Percentiles rank a stretch among this genome's conserved stretches.
Evolutionary conservation across 2,113 vertebrate genomes (phyloP).

Genomic region (Paralichthys olivaceus): DNA sequence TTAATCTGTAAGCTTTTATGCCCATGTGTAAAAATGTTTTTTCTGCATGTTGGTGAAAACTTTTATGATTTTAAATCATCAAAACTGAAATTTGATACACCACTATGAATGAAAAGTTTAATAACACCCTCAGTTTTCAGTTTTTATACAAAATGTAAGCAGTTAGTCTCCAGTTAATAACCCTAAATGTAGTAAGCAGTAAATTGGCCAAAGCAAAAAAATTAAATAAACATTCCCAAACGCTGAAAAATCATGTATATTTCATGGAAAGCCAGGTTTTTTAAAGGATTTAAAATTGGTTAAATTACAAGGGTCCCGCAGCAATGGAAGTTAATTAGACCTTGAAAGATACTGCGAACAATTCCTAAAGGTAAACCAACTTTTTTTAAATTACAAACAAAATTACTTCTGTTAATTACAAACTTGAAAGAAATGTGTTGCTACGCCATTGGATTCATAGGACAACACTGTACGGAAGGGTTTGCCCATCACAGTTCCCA

Average conservation of each 20-base stretch:
- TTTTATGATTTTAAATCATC: too few relatives aligned
- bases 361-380: neutral
- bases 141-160: neutral
- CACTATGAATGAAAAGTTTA: neutral
- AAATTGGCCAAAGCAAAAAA: slow-evolving; percentile 12
- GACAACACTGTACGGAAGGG: neutral
- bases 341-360: neutral
- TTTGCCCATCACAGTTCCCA: neutral
- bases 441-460: neutral
- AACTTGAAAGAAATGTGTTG: neutral
- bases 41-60: neutral
- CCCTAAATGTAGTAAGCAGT: slow-evolving; percentile 6
- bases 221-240: neutral
- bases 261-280: neutral
- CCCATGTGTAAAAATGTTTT: slow-evolving; percentile 4
- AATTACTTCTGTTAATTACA: neutral
- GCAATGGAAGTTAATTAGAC: neutral
- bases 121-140: neutral
- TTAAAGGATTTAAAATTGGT: neutral
- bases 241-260: neutral
- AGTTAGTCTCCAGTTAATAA: neutral
- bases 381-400: neutral
- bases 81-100: neutral
- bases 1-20: slow-evolving; percentile 68
- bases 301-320: neutral